Evolutionary conservation across 2,113 vertebrate genomes (phyloP).

Genomic region (Pipra filicauda): DNA sequence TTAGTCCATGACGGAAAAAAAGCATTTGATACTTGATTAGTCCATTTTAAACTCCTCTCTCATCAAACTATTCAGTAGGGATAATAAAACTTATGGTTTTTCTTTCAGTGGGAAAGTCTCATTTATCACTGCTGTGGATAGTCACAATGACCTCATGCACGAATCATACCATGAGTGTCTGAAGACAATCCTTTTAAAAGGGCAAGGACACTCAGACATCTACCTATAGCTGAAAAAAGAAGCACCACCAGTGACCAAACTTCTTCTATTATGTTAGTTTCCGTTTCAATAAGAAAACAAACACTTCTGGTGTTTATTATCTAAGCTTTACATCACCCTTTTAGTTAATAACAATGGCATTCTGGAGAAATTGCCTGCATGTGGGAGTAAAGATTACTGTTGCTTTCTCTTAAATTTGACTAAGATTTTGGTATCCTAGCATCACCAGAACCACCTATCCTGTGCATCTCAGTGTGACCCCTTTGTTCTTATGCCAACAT

Average conservation of each 20-base stretch:
- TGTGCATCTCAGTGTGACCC: background rate
- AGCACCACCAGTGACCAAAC: background rate
- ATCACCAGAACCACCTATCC: background rate
- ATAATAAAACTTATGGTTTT: background rate
- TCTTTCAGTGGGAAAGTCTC: background rate
- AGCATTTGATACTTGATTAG: background rate
- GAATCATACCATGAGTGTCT: fast-evolving
- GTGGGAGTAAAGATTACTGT: background rate
- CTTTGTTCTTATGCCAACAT: background rate
- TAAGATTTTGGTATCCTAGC: background rate
- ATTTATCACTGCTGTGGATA: background rate
- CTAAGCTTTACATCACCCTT: background rate
- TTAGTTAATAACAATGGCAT: background rate
- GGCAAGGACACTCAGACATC: background rate
- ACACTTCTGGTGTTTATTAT: background rate
- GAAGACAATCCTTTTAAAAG: background rate
- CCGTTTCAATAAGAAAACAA: background rate
- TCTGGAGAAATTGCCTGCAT: background rate
- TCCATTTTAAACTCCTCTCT: background rate
- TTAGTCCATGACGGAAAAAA: background rate
- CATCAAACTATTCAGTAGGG: background rate
- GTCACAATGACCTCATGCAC: background rate
- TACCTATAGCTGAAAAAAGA: background rate
- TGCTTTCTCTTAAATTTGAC: background rate
- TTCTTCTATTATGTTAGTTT: background rate